Base-by-base conservation (phyloP, 2,113 vertebrate species). In the Cephalopholis sonnerati region DNA sequence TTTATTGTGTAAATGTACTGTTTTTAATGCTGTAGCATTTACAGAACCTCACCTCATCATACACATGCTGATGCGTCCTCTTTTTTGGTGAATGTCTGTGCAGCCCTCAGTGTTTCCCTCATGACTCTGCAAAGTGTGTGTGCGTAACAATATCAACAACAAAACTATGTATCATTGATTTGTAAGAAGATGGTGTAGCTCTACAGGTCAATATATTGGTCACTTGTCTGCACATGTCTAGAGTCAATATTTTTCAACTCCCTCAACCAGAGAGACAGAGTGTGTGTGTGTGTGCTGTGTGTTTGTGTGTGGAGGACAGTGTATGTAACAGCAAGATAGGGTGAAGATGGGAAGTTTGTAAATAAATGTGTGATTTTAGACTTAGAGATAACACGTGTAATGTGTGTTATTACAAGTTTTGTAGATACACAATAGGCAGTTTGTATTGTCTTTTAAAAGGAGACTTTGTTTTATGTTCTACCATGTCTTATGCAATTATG, bases 361-460 rank as follows among this genome's bases (percentile, higher is more conserved):
- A 87, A 94, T 91, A 92, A 92, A 95, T 95, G 92, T 94, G 93
- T 94, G 87, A 84, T 87, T 91, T 92, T 84, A 95, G 62, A 87
- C 85, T 86, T 92, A 96, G 94, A 93, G 94, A 93, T 94, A 96
- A 82, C 90, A 93, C 81, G 94, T 96, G 96, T 92, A 89, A 94
- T 96, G 86, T 91, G 93, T 96, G 91, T 93, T 71, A 71, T 92
- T 90, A 95, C 95, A 88, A 67, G 58, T 94, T 91, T 93, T 90
- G 83, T 91, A 91, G 81, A 69, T 75, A 46, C 81, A 75, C 66
- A 83, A 76, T 77, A 83, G 82, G 57, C 76, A 62, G 83, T 91
- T 90, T 93, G 90, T 91, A 94, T 93, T 66, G 92, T 96, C 96
- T 96, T 96, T 93, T 44, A 79, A 69, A 93, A 96, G 73, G 57